Base-by-base conservation (phyloP, 2,888 invertebrate genomes). In the Altica lythri region DNA sequence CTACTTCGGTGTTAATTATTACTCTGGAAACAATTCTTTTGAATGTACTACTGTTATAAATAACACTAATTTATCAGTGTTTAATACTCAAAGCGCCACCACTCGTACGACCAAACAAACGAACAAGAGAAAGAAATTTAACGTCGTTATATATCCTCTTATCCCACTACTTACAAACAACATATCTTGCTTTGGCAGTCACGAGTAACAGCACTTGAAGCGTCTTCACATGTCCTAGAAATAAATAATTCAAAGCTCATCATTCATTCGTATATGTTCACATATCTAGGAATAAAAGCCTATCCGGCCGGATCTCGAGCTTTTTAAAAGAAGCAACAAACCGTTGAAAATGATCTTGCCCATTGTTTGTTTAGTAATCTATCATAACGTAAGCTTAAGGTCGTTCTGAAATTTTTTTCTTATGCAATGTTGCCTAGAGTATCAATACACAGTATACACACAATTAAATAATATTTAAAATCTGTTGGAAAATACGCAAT, bases 341-440 rank as follows among this genome's bases (percentile, higher is more conserved):
- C 63, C 60, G 61, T 63, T 56, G 60, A 60, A 64, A 65, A 67
- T 67, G 65, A 68, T 68, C 64, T 65, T 45, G 56, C 52, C 58
- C 60, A 67, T 68, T 69, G 69, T 70, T 68, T 68, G 67, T 63
- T 59, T 45, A 61, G 68, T 65, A 68, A 71, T 71, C 68, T 66
- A 71, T 71, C 70, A 71, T 69, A 69, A 60, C 57, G 53, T 48
- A 47, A 29, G 53, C 65, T 68, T 68, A 66, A 68, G 67, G 59
- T 64, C 66, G 63, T 67, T 66, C 64, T 61, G 53, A 65, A 65
- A 53, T 54, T 45, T 22, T 38, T 27, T 19, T 43, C 6, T 32
- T 18, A 37, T 12, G 61, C 38, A 13, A 12, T 19, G 48, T 48
- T 60, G 48, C 19, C 48, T 61, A 61, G n/a, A n/a, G n/a, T n/a